Evolutionary conservation across 2,113 vertebrate species (phyloP).

Genomic region (Lophura nycthemera): DNA sequence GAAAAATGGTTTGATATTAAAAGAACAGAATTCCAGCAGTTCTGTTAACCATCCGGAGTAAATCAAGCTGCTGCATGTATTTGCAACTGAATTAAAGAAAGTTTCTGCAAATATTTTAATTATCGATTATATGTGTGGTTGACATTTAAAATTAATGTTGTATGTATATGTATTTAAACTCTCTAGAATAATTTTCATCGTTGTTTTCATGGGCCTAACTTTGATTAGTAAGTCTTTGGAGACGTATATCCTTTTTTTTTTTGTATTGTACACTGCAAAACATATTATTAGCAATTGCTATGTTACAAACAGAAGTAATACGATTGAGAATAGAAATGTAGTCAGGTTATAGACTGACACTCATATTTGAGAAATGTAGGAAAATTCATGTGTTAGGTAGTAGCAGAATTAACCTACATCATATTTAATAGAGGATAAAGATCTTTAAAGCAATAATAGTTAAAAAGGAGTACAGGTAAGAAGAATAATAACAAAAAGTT

Average conservation of each 20-base stretch:
- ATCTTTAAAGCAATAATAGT: rapidly evolving
- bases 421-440: neutral
- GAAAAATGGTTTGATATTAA: slow-evolving; percentile 2
- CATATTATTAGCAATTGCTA: neutral
- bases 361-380: neutral
- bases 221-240: neutral
- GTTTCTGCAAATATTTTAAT: neutral
- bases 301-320: neutral
- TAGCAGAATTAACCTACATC: neutral
- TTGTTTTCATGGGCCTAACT: neutral
- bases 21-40: slow-evolving; percentile 7
- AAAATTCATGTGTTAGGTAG: neutral
- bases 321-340: neutral
- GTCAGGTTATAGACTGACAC: neutral
- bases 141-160: neutral
- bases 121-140: neutral
- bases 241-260: neutral
- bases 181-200: neutral
- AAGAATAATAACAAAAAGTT: neutral
- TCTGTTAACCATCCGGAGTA: neutral
- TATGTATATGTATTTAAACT: neutral
- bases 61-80: neutral
- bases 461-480: neutral
- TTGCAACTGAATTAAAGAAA: neutral
- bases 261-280: neutral